A percentile compares a stretch with the other conserved stretches of the same genome.
Conservation (phyloP, 2,113 vertebrate species). For the Phocoena sinus region DNA sequence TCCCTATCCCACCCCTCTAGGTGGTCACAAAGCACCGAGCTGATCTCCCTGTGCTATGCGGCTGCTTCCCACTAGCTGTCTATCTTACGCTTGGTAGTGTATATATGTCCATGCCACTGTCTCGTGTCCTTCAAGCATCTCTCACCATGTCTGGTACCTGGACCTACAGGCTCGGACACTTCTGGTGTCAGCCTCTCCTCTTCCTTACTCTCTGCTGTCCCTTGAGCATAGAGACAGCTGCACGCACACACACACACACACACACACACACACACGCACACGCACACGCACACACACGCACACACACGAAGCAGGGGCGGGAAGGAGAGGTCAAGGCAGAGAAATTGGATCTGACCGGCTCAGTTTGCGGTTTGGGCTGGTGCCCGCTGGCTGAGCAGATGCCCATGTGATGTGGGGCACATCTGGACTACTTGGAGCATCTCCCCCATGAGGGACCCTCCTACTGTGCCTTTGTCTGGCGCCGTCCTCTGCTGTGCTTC, state of each 20-base stretch:
- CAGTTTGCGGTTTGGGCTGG: background rate
- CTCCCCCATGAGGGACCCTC: background rate
- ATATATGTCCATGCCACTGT: no score
- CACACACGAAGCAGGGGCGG: background rate
- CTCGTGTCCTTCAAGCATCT: background rate
- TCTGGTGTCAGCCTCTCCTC: background rate
- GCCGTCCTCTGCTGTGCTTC: background rate
- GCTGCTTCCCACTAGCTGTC: no score
- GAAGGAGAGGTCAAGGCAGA: background rate
- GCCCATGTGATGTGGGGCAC: no score
- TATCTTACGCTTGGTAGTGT: no score
- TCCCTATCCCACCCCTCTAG: no score
- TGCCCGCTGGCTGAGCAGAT: background rate
- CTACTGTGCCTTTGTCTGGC: background rate
- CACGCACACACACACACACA: fast-evolving
- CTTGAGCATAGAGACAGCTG: no score
- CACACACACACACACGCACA: background rate
- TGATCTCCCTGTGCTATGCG: no score
- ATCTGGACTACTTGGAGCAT: background rate
- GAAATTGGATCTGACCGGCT: background rate
- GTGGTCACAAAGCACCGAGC: no score
- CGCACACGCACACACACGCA: background rate
- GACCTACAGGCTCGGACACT: background rate
- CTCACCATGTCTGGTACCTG: background rate
- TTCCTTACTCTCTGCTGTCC: background rate